These are phyloP conservation scores for Parotia lawesii DNA, from an alignment of 2,113 vertebrate genomes.

Conservation along the genomic window DNA sequence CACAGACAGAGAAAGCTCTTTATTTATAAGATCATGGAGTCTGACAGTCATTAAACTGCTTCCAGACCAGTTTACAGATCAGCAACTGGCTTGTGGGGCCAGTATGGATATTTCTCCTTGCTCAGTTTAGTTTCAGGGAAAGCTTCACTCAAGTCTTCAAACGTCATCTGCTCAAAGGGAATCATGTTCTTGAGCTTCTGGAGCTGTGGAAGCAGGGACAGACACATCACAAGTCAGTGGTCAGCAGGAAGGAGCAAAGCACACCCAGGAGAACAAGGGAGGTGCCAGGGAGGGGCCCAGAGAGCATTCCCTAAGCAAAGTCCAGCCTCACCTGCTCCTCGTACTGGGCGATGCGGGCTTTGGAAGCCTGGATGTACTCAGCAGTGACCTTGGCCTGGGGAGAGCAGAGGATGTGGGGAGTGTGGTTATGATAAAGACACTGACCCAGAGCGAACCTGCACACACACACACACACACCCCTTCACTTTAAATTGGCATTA, in stretches of 20 bases:
- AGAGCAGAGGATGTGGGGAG: background rate
- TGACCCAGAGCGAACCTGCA: background rate
- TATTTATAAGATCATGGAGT: slow-evolving; percentile 37
- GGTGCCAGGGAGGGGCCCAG: background rate
- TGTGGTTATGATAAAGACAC: accelerated
- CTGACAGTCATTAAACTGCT: background rate
- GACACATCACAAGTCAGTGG: background rate
- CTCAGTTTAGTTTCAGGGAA: slow-evolving; percentile 90
- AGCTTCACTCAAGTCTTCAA: slow-evolving; percentile 79
- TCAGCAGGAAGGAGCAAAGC: background rate
- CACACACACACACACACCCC: too few species aligned
- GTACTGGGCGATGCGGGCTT: slow-evolving; percentile 76
- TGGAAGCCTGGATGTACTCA: slow-evolving; percentile 79
- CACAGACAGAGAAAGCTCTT: slow-evolving; percentile 6
- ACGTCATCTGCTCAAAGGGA: slow-evolving; percentile 94
- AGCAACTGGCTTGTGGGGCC: slow-evolving; percentile 88
- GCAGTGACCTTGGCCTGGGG: slow-evolving; percentile 75
- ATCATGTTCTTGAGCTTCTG: slow-evolving; percentile 85
- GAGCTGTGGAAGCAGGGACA: slow-evolving; percentile 70
- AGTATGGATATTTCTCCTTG: slow-evolving; percentile 86
- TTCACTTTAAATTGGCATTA: accelerated
- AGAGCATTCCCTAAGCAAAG: background rate
- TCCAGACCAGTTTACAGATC: slow-evolving; percentile 76
- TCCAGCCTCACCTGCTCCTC: slow-evolving; percentile 77
- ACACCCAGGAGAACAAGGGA: background rate